These are phyloP conservation scores for Neria commutata DNA, from an alignment of 2,888 invertebrate species.

Conservation along the genomic window DNA sequence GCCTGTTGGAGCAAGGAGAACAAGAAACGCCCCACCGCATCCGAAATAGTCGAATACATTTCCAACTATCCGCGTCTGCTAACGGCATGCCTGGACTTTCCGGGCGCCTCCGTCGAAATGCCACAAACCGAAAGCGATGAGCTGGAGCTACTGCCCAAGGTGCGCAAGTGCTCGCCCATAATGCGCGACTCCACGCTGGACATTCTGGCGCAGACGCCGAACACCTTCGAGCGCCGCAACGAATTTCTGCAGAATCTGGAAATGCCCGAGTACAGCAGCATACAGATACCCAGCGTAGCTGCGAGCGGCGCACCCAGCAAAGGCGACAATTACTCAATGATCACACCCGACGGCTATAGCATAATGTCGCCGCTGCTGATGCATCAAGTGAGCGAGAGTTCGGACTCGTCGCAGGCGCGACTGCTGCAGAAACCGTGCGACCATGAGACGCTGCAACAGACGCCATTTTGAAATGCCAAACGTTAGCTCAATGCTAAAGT, in stretches of 20 bases:
- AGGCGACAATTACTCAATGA: constrained; percentile 33
- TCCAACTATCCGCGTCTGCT: constrained; percentile 78
- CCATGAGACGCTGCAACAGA: constrained; percentile 23
- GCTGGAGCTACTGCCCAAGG: constrained; percentile 46
- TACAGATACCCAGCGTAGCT: neutral
- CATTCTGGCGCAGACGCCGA: constrained; percentile 27
- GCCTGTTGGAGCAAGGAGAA: constrained; percentile 80
- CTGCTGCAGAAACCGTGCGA: constrained; percentile 13
- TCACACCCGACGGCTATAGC: constrained; percentile 51
- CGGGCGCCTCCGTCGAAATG: constrained; percentile 74
- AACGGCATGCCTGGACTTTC: constrained; percentile 79
- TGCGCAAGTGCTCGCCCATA: constrained; percentile 35
- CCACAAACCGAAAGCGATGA: constrained; percentile 65
- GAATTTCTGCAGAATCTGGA: constrained; percentile 22
- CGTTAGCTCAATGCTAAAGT: neutral
- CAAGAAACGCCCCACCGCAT: constrained; percentile 75
- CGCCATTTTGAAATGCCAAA: constrained; percentile 18
- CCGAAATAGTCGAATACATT: constrained; percentile 81
- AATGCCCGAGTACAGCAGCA: constrained; percentile 4
- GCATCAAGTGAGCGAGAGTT: constrained; percentile 27
- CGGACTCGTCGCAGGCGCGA: constrained; percentile 20
- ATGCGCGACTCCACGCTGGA: constrained; percentile 33
- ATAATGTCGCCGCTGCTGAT: constrained; percentile 49
- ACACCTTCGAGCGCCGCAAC: constrained; percentile 23
- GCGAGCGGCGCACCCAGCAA: constrained; percentile 6